These are phyloP conservation scores for Melanotaenia trifasciata DNA, from an alignment of 2,797 vertebrate genomes.

Conservation along the genomic window DNA sequence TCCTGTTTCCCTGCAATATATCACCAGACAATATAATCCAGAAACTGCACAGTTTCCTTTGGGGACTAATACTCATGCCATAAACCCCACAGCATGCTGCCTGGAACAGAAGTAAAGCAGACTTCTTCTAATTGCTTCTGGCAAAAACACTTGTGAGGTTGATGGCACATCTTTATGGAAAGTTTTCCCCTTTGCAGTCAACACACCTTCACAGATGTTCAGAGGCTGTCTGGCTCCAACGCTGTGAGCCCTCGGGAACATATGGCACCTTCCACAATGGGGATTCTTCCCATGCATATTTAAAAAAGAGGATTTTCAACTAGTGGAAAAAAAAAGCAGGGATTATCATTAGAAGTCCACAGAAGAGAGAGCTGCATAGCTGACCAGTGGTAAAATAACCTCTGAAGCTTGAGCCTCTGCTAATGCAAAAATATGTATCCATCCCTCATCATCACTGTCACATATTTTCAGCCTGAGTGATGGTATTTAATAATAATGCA, in stretches of 20 bases:
- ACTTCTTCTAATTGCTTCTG: not conserved
- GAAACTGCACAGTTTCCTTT: not conserved
- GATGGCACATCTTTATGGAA: slow-evolving; percentile 42
- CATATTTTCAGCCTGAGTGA: not conserved
- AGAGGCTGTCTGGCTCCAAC: slow-evolving; percentile 29
- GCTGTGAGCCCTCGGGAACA: slow-evolving; percentile 41
- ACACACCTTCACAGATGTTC: slow-evolving; percentile 66
- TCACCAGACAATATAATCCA: not conserved
- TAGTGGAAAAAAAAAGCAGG: not conserved
- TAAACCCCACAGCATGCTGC: slow-evolving; percentile 1
- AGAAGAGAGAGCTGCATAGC: too few species aligned
- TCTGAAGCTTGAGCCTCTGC: not conserved
- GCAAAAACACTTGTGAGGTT: slow-evolving; percentile 3
- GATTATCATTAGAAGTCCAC: not conserved
- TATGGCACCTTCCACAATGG: slow-evolving; percentile 57
- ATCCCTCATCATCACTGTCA: not conserved
- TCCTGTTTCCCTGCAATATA: slow-evolving; percentile 11
- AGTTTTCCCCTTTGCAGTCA: slow-evolving; percentile 26
- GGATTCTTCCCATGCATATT: slow-evolving; percentile 44
- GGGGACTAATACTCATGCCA: not conserved
- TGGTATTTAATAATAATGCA: slow-evolving; percentile 10
- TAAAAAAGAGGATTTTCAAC: slow-evolving; percentile 23
- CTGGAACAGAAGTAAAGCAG: not conserved
- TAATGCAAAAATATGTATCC: not conserved
- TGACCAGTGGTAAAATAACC: not conserved